Evolutionary conservation across 2,888 invertebrate species (phyloP).

Genomic region (Trachelus stipa): DNA sequence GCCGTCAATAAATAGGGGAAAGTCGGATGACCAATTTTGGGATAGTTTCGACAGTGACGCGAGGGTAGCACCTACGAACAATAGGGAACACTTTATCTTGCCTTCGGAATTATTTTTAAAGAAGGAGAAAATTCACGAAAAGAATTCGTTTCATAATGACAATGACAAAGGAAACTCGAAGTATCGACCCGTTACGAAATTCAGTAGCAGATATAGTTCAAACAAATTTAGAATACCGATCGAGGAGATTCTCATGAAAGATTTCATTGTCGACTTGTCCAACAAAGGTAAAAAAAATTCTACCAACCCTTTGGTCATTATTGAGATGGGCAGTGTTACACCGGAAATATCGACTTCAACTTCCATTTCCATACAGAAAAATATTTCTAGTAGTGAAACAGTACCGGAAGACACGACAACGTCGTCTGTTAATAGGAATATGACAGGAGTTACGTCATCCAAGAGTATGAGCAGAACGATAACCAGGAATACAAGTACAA

Average conservation of each 20-base stretch:
- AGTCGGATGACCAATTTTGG: too few species aligned
- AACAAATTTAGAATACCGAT: slow-evolving; percentile 13
- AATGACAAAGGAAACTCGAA: slow-evolving; percentile 37
- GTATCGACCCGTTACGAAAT: slow-evolving; percentile 36
- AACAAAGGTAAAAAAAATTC: neutral
- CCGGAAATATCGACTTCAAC: too few species aligned
- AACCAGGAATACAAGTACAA: too few species aligned
- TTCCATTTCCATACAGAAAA: too few species aligned
- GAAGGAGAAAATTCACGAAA: too few species aligned
- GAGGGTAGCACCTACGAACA: too few species aligned
- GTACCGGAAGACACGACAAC: neutral
- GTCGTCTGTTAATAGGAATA: neutral
- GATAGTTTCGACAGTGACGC: too few species aligned
- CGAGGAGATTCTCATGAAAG: neutral
- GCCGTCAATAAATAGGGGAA: slow-evolving; percentile 23
- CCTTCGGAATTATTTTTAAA: too few species aligned
- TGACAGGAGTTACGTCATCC: neutral
- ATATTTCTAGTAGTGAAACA: too few species aligned
- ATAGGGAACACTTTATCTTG: too few species aligned
- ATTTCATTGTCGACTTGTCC: neutral
- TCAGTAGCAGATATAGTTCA: slow-evolving; percentile 48
- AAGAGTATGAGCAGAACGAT: neutral
- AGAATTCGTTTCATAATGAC: slow-evolving; percentile 28
- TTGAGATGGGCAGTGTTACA: too few species aligned
- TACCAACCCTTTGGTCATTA: neutral